Evolutionary conservation across 2,113 vertebrate species (phyloP).

Genomic region (Alethe castanea): DNA sequence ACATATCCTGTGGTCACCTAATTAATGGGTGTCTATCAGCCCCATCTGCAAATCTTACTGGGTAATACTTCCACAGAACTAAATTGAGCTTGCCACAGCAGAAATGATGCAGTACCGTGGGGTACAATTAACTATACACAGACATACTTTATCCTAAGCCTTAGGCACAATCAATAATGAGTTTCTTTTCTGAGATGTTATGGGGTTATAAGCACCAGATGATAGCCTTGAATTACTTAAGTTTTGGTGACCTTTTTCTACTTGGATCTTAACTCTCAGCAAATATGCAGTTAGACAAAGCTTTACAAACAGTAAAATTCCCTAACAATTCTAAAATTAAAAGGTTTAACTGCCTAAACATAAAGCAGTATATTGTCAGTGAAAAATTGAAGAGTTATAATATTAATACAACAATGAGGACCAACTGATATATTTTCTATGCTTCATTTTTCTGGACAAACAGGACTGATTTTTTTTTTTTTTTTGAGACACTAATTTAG

Average conservation of each 20-base stretch:
- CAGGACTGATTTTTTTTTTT: not conserved
- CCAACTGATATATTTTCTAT: not conserved
- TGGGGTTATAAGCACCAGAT: slow-evolving; percentile 50
- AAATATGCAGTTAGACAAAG: slow-evolving; percentile 52
- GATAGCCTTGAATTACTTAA: slow-evolving; percentile 64
- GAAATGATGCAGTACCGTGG: slow-evolving; percentile 71
- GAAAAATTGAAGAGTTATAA: slow-evolving; percentile 46
- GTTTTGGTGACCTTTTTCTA: slow-evolving; percentile 68
- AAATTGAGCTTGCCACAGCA: slow-evolving; percentile 74
- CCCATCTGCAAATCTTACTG: slow-evolving; percentile 72
- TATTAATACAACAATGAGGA: slow-evolving; percentile 39
- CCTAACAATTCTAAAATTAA: slow-evolving; percentile 60
- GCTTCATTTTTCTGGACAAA: not conserved
- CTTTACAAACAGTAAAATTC: slow-evolving; percentile 64
- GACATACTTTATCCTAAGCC: slow-evolving; percentile 67
- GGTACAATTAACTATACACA: slow-evolving; percentile 74
- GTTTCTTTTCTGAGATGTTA: slow-evolving; percentile 67
- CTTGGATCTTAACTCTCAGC: slow-evolving; percentile 48
- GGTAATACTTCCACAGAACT: slow-evolving; percentile 68
- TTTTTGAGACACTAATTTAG: not conserved
- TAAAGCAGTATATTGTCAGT: slow-evolving; percentile 37
- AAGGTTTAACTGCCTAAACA: slow-evolving; percentile 45
- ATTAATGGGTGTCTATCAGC: slow-evolving; percentile 79
- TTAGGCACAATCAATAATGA: slow-evolving; percentile 77
- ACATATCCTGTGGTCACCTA: slow-evolving; percentile 64